phyloP scores from a whole-genome alignment of 1,140 invertebrate species.

The Condylostylus longicornis region DNA sequence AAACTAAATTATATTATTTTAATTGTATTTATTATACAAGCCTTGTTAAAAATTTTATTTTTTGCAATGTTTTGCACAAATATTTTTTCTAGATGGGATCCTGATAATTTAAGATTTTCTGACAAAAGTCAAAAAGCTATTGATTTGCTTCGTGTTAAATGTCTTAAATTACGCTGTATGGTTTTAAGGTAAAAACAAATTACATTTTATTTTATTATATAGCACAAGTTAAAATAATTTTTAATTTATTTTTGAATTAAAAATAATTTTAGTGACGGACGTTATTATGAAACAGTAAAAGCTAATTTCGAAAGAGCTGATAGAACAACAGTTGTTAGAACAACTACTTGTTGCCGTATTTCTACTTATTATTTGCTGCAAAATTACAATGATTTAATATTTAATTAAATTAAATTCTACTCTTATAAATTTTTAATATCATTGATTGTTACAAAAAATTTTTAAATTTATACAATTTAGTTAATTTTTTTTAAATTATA shows the following conservation, averaged over 20 bases:
- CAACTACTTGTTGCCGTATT: slow-evolving; percentile 81
- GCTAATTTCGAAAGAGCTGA: slow-evolving; percentile 98
- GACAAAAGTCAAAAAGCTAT: slow-evolving; percentile 98
- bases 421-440: too few relatives aligned
- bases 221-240: neutral
- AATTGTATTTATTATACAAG: neutral
- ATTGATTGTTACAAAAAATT: too few relatives aligned
- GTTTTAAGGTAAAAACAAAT: slow-evolving; percentile 51
- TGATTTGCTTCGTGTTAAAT: slow-evolving; percentile 77
- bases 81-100: slow-evolving; percentile 65
- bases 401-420: slow-evolving; percentile 64
- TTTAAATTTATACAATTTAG: too few relatives aligned
- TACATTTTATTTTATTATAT: neutral
- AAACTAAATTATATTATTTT: neutral
- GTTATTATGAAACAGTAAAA: slow-evolving; percentile 98
- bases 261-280: slow-evolving; percentile 69
- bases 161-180: slow-evolving; percentile 67
- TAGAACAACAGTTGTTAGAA: slow-evolving; percentile 85
- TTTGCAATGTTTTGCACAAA: neutral
- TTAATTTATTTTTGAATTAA: neutral
- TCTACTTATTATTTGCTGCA: slow-evolving; percentile 80
- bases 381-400: slow-evolving; percentile 88
- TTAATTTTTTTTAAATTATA: too few relatives aligned
- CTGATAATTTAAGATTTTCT: slow-evolving; percentile 92
- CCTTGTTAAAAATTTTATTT: neutral